These are phyloP conservation scores for Pyrochroa serraticornis DNA, from an alignment of 2,888 invertebrate genomes.

Conservation along the genomic window DNA sequence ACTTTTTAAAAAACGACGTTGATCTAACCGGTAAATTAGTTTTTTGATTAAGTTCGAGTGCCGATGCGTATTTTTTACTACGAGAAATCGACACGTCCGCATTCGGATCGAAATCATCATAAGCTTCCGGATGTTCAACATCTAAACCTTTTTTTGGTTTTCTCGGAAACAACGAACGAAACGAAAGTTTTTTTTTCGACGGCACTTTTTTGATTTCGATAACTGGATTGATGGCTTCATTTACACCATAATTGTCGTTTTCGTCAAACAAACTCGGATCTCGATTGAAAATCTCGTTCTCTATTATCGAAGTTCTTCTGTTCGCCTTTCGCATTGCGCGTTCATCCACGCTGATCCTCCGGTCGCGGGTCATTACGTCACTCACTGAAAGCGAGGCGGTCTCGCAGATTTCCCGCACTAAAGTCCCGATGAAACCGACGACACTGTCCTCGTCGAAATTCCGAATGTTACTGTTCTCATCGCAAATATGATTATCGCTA, in stretches of 20 bases:
- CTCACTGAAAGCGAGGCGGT: conserved; percentile 34
- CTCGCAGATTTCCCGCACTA: conserved; percentile 39
- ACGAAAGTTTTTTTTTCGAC: conserved; percentile 44
- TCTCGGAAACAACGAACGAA: conserved; percentile 43
- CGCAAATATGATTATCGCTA: conserved; percentile 23
- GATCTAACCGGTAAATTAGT: conserved; percentile 39
- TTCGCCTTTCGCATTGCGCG: conserved; percentile 30
- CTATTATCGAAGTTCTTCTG: conserved; percentile 38
- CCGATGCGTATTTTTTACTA: conserved; percentile 44
- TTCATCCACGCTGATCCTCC: conserved; percentile 33
- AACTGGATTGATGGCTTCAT: conserved; percentile 28
- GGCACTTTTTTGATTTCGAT: conserved; percentile 6
- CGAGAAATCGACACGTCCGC: conserved; percentile 37
- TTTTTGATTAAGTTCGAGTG: conserved; percentile 44
- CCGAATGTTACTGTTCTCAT: conserved; percentile 17
- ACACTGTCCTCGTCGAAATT: conserved; percentile 19
- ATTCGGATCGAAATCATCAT: conserved; percentile 41
- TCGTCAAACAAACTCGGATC: conserved; percentile 38
- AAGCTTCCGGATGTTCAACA: conserved; percentile 39
- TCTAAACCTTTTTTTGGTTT: conserved; percentile 40
- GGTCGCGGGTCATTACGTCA: conserved; percentile 37
- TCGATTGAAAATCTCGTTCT: conserved; percentile 31
- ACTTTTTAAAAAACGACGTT: conserved; percentile 51
- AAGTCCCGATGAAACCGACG: conserved; percentile 30
- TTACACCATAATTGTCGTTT: conserved; percentile 33